Evolutionary conservation across 2,797 vertebrate species (phyloP).

Genomic region (Decapterus maruadsi): DNA sequence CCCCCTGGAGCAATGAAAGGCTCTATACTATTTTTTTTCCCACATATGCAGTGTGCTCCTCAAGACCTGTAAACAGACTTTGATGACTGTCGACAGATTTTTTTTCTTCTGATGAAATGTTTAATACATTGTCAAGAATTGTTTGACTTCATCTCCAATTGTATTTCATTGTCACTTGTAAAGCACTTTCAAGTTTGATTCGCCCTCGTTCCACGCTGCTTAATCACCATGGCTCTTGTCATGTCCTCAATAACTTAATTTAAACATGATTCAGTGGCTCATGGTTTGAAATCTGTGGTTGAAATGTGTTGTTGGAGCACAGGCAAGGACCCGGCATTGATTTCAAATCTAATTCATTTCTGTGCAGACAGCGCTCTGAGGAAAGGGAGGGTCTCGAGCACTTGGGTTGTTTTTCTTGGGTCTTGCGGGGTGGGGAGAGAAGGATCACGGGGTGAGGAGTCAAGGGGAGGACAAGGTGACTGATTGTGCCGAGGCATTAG

Average conservation of each 20-base stretch:
- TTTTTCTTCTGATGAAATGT: neutral
- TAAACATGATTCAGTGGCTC: constrained; percentile 5
- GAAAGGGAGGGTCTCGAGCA: constrained; percentile 60
- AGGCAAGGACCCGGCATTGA: constrained; percentile 53
- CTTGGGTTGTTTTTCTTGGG: constrained; percentile 84
- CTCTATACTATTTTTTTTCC: neutral
- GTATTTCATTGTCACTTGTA: neutral
- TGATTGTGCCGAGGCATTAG: constrained; percentile 92
- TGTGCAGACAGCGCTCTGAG: constrained; percentile 63
- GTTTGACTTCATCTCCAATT: constrained; percentile 12
- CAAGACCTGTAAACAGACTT: neutral
- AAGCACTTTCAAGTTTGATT: neutral
- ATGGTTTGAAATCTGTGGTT: constrained; percentile 22
- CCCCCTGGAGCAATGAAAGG: neutral
- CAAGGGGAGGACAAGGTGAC: constrained; percentile 97
- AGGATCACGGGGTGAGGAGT: constrained; percentile 95
- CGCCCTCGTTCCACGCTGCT: neutral
- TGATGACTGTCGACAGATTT: neutral
- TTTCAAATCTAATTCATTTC: constrained; percentile 73
- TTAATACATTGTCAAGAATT: neutral
- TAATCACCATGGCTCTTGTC: neutral
- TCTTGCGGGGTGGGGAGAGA: constrained; percentile 82
- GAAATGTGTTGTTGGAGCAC: constrained; percentile 41
- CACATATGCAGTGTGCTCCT: neutral
- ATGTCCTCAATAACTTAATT: constrained; percentile 9